Conservation (phyloP, 2,797 vertebrate species). For the Setipinna tenuifilis region DNA sequence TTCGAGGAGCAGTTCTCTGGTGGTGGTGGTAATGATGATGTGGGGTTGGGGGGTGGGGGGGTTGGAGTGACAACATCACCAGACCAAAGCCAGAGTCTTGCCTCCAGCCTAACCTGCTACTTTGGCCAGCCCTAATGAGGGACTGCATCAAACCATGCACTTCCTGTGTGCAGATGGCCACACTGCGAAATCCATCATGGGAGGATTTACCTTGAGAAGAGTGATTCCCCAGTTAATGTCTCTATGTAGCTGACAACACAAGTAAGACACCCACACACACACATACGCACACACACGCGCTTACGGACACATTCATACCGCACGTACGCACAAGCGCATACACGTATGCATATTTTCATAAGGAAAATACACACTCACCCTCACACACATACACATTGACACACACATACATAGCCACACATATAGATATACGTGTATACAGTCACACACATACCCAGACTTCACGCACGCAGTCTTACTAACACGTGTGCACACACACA, state of each 20-base stretch:
- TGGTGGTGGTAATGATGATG: neutral
- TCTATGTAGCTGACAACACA: neutral
- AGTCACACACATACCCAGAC: neutral
- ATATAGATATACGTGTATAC: neutral
- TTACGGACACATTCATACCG: neutral
- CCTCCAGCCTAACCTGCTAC: neutral
- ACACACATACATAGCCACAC: neutral
- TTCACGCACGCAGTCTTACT: too few relatives aligned
- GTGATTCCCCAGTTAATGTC: neutral
- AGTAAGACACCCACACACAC: neutral
- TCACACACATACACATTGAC: neutral
- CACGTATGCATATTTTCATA: too few relatives aligned
- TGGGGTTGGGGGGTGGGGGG: neutral
- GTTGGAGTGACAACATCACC: slow-evolving; percentile 4
- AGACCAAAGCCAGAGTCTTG: neutral
- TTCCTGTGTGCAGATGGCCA: neutral
- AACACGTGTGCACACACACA: neutral
- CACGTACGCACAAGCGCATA: neutral
- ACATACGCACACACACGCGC: neutral
- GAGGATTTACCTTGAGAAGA: neutral
- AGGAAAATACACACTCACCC: too few relatives aligned
- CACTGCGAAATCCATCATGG: neutral
- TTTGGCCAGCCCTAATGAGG: slow-evolving; percentile 16
- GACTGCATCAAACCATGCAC: neutral
- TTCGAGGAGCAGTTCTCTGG: too few relatives aligned